A percentile compares a stretch with the other conserved stretches of the same genome.
Evolutionary conservation across 2,113 vertebrate species (phyloP).

Genomic region (Gambusia holbrooki): DNA sequence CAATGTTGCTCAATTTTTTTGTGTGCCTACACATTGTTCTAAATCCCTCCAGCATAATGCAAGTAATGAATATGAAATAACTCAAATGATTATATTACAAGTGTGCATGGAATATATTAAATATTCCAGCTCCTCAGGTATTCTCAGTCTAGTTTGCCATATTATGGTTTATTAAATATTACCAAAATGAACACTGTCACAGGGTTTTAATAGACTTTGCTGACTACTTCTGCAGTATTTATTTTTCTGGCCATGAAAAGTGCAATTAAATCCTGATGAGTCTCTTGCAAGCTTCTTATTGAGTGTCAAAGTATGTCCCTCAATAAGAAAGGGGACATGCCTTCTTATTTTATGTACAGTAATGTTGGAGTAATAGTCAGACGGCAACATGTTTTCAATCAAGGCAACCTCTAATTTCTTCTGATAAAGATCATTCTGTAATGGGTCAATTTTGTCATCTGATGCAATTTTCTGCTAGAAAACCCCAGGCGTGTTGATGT

Average conservation of each 20-base stretch:
- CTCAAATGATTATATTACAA: background rate
- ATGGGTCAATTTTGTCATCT: too few relatives aligned
- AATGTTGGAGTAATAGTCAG: too few relatives aligned
- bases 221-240: background rate
- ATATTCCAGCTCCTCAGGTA: background rate
- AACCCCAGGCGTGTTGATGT: background rate
- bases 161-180: too few relatives aligned
- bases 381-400: too few relatives aligned
- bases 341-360: too few relatives aligned
- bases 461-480: too few relatives aligned
- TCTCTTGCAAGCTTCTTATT: background rate
- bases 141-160: background rate
- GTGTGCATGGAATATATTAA: background rate
- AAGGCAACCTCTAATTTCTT: too few relatives aligned
- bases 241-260: conserved; percentile 8
- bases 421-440: too few relatives aligned
- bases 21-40: background rate
- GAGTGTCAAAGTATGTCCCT: background rate
- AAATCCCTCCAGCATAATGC: background rate
- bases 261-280: background rate
- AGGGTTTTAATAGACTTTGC: background rate
- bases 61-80: background rate
- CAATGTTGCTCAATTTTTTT: background rate
- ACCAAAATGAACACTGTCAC: background rate
- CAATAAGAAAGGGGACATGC: too few relatives aligned